Evolutionary conservation across 2,797 vertebrate genomes (phyloP).

Genomic region (Pterois miles): DNA sequence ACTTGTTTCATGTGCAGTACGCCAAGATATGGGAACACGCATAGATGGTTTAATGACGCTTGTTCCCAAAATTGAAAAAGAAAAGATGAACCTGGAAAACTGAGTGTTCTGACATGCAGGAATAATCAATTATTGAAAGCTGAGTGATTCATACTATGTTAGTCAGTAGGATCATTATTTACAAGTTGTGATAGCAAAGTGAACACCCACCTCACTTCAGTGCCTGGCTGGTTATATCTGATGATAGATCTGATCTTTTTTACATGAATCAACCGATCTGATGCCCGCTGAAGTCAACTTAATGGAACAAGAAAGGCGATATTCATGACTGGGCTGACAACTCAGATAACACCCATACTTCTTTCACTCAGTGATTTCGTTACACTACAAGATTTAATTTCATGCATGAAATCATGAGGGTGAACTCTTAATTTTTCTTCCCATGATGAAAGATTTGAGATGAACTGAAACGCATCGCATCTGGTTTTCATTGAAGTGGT

Average conservation of each 20-base stretch:
- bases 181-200: background rate
- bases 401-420: background rate
- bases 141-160: background rate
- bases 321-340: background rate
- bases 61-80: background rate
- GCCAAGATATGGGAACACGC: constrained; percentile 21
- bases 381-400: background rate
- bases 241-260: no score
- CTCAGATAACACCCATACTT: background rate
- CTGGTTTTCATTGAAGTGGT: background rate
- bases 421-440: background rate
- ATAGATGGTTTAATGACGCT: background rate
- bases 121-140: background rate
- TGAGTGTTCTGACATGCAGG: background rate
- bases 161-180: background rate
- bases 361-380: background rate
- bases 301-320: background rate
- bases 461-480: background rate
- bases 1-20: background rate
- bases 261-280: constrained; percentile 16
- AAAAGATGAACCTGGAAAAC: background rate
- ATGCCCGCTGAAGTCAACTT: background rate
- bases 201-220: no score
- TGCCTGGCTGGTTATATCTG: no score
- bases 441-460: background rate